Evolutionary conservation across 2,113 vertebrate species (phyloP), one percentile per base, ranked within the genome.

Genomic region (Istiophorus platypterus): DNA sequence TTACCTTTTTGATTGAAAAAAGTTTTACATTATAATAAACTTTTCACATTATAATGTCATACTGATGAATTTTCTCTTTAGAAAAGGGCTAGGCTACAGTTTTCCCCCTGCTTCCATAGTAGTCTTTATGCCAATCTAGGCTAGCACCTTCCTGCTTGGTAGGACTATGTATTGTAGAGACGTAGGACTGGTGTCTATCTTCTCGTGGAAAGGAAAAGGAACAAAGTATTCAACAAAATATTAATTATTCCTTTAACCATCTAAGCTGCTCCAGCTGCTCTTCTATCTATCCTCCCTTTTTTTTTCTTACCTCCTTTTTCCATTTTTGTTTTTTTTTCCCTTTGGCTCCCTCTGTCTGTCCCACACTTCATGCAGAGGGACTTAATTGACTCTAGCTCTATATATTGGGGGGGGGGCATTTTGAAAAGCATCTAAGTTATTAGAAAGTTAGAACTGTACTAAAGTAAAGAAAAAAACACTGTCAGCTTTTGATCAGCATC

Each of bases 401-500:
- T 56, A 56, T 41, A 8, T 66, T 8, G 31, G 6, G 31, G 31
- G 31, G 31, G 31, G 31, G 31, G 31, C 20, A 51, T 10, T 51
- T 69, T 54, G 47, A 63, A 42, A 45, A 41, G 29, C 13, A 7
- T 24, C 12, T 7, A 37, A 61, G 57, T 51, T 71, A 26, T 26
- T 79, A 58, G 20, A 65, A 27, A 74, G 29, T 56, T 76, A 39
- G 26, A 63, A 76, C 62, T 63, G 18, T 42, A 54, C 68, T 22
- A 69, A 52, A 52, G 63, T 68, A 27, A 66, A 72, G 54, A 59
- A 77, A 67, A 67, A 1, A 51, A n/a, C 39, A 27, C 58, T 41
- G 31, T 76, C 45, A 70, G 57, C 66, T 70, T 34, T 54, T 62
- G 56, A 24, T 64, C 61, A 41, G 72, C 51, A 66, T 59, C 52